Conservation (phyloP, 2,113 vertebrate species). For the Dromaius novaehollandiae region DNA sequence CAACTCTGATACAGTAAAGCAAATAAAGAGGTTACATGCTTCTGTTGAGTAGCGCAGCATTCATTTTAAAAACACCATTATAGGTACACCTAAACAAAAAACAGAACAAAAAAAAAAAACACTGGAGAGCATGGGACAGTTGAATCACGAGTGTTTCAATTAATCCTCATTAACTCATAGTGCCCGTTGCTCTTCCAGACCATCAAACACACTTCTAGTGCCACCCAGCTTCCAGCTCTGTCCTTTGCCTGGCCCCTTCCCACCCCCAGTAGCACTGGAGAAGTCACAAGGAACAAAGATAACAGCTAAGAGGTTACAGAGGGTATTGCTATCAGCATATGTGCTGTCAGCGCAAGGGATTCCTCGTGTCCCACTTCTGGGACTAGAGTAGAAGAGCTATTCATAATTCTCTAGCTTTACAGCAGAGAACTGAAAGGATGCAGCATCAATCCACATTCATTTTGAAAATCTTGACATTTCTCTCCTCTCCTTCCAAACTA, state of each 20-base stretch:
- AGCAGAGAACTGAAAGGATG: not conserved
- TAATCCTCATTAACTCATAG: not conserved
- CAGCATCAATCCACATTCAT: not conserved
- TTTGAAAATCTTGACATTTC: not conserved
- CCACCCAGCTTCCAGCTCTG: not conserved
- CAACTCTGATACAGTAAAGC: not conserved
- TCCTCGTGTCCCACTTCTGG: not conserved
- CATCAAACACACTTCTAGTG: rapidly evolving
- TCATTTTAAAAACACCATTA: not conserved
- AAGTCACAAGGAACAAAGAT: not conserved
- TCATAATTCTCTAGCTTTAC: not conserved
- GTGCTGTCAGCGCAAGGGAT: not conserved
- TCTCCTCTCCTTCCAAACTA: not conserved
- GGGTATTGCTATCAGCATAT: too few relatives aligned
- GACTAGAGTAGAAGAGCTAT: not conserved
- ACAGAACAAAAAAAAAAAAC: not conserved
- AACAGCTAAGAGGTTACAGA: not conserved
- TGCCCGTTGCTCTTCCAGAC: rapidly evolving
- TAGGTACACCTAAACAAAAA: not conserved
- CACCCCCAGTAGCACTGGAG: not conserved
- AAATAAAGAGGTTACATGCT: not conserved
- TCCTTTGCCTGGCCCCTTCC: not conserved
- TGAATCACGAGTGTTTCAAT: not conserved
- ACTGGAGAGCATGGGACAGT: not conserved
- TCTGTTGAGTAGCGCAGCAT: not conserved